Conservation (phyloP, 2,797 vertebrate genomes). For the Anguilla anguilla region DNA sequence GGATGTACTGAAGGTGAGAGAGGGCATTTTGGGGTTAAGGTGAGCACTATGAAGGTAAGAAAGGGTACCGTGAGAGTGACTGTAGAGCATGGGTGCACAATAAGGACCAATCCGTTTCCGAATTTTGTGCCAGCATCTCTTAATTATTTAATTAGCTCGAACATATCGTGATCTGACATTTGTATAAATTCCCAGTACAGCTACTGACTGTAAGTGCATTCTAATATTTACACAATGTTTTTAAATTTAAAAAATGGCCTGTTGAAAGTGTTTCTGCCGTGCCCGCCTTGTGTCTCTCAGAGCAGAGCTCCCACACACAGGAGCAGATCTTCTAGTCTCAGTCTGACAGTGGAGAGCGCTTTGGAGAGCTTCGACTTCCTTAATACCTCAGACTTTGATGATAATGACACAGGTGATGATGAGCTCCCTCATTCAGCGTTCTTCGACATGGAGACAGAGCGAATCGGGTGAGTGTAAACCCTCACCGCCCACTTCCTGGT, state of each 20-base stretch:
- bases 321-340: constrained; percentile 95
- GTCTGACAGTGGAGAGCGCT: constrained; percentile 95
- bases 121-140: no score
- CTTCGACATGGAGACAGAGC: constrained; percentile 85
- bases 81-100: background rate
- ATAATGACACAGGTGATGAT: constrained; percentile 87
- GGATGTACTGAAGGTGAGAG: constrained; percentile 90
- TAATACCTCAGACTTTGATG: constrained; percentile 98
- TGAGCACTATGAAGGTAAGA: background rate
- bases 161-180: no score
- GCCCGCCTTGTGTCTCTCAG: background rate
- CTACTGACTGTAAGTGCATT: no score
- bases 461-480: constrained; percentile 81
- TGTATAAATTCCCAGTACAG: no score
- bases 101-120: no score
- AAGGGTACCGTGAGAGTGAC: background rate
- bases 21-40: background rate
- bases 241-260: no score
- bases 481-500: background rate
- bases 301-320: constrained; percentile 79
- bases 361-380: constrained; percentile 99
- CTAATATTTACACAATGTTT: no score
- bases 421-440: constrained; percentile 80
- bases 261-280: background rate
- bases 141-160: no score